Evolutionary conservation across 2,113 vertebrate species (phyloP).

Genomic region (Pelecanoides urinatrix): DNA sequence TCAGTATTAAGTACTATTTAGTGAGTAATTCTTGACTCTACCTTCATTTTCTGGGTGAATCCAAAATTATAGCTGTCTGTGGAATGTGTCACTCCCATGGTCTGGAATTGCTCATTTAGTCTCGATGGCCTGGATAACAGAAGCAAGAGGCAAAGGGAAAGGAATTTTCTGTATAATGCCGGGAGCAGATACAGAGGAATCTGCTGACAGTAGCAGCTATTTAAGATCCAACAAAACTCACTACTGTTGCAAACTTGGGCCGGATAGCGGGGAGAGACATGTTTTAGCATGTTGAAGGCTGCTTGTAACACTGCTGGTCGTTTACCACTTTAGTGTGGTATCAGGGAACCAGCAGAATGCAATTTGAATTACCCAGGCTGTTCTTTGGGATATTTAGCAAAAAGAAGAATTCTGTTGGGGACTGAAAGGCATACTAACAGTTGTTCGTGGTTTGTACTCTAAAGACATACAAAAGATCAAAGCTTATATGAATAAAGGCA

Average conservation of each 20-base stretch:
- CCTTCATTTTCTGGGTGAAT: not conserved
- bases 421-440: not conserved
- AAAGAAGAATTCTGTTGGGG: not conserved
- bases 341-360: not conserved
- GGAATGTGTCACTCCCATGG: not conserved
- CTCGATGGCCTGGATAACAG: not conserved
- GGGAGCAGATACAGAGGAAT: not conserved
- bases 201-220: not conserved
- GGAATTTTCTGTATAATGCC: not conserved
- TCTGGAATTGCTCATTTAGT: not conserved
- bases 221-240: not conserved
- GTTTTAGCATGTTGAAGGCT: not conserved
- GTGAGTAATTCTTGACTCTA: not conserved
- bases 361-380: not conserved
- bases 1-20: not conserved
- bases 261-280: not conserved
- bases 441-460: not conserved
- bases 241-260: not conserved
- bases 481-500: not conserved
- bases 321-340: not conserved
- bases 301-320: not conserved
- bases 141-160: not conserved
- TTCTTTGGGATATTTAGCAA: not conserved
- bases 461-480: not conserved
- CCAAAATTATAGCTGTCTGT: not conserved